These are phyloP conservation scores for Corythoichthys haematopterus DNA, from an alignment of 2,113 vertebrate species.

Conservation along the genomic window DNA sequence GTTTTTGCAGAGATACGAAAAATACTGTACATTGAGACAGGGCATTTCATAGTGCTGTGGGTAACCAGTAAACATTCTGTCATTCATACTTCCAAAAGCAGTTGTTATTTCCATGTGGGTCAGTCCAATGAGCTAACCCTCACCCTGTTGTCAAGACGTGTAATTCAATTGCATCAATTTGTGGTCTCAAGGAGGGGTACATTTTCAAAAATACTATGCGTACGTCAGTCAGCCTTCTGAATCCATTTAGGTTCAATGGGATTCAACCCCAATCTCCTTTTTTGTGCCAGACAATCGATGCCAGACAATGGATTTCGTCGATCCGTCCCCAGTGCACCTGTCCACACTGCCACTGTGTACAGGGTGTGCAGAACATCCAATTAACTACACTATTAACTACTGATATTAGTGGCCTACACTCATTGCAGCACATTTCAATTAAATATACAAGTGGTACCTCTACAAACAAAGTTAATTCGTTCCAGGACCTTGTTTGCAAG, in stretches of 20 bases:
- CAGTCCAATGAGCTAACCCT: not conserved
- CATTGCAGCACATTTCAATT: constrained; percentile 37
- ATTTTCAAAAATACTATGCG: constrained; percentile 26
- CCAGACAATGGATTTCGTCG: constrained; percentile 50
- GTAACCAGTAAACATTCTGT: not conserved
- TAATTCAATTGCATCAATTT: constrained; percentile 26
- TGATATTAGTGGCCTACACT: constrained; percentile 36
- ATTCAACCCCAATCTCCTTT: constrained; percentile 37
- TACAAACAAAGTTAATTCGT: too few relatives aligned
- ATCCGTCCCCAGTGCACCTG: constrained; percentile 40
- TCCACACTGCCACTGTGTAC: constrained; percentile 24
- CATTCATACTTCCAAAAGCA: not conserved
- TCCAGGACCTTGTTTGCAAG: too few relatives aligned
- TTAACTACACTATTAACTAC: constrained; percentile 43
- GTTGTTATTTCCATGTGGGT: not conserved
- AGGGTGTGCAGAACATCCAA: constrained; percentile 44
- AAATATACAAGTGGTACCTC: not conserved
- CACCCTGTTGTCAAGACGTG: constrained; percentile 13
- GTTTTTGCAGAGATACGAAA: not conserved
- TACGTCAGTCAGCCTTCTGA: constrained; percentile 44
- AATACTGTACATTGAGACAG: not conserved
- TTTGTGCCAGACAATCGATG: constrained; percentile 45
- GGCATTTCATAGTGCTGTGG: not conserved
- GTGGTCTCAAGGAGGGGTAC: constrained; percentile 24
- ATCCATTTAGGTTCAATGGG: constrained; percentile 58